A percentile compares a stretch with the other conserved stretches of the same genome.
Evolutionary conservation across 2,113 vertebrate genomes (phyloP).

Genomic region (Mustela nigripes): DNA sequence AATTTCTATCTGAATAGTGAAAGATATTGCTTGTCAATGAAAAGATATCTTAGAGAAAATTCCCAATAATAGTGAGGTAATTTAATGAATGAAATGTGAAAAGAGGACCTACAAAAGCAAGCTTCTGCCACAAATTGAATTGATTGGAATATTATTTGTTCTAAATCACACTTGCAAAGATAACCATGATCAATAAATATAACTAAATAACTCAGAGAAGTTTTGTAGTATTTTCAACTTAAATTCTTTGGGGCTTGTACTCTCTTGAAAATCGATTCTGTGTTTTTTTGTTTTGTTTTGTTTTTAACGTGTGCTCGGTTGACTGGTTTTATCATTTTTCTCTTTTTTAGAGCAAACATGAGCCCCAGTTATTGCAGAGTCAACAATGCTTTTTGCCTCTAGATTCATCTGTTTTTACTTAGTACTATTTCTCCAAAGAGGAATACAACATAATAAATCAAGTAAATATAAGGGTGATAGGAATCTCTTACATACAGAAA

Average conservation of each 20-base stretch:
- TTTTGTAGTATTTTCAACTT: neutral
- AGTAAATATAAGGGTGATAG: slow-evolving; percentile 40
- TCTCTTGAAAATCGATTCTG: slow-evolving; percentile 71
- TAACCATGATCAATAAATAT: neutral
- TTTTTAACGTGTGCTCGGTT: neutral
- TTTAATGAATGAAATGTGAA: neutral
- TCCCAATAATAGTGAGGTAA: neutral
- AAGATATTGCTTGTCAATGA: neutral
- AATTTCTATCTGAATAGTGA: slow-evolving; percentile 10
- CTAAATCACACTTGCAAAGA: neutral
- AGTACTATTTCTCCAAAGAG: slow-evolving; percentile 53
- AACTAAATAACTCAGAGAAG: neutral
- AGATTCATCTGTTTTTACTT: slow-evolving; percentile 36
- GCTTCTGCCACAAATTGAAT: slow-evolving; percentile 36
- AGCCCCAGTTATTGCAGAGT: neutral
- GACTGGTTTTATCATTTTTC: neutral
- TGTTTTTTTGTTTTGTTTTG: neutral
- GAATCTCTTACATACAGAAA: neutral
- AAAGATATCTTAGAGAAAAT: slow-evolving; percentile 40
- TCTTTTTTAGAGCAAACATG: neutral
- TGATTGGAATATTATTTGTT: neutral
- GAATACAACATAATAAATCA: neutral
- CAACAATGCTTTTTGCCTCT: neutral
- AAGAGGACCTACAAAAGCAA: neutral
- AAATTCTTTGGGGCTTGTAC: slow-evolving; percentile 53